phyloP scores from a whole-genome alignment of 1,140 invertebrate genomes.

The Leptinotarsa lineolata region DNA sequence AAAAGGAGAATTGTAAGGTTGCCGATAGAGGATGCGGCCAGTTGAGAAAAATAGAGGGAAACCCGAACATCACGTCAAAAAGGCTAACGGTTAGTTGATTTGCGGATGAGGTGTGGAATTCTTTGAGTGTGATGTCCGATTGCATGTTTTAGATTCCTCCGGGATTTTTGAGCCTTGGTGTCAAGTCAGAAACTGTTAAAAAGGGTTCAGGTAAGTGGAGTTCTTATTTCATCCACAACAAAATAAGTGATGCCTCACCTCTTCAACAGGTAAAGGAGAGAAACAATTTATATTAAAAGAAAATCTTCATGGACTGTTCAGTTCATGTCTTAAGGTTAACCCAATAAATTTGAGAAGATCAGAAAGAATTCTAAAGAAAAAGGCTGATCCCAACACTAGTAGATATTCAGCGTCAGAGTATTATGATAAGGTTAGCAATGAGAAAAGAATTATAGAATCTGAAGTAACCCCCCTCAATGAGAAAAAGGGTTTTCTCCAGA shows the following conservation, averaged over 20 bases:
- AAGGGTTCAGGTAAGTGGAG: slow-evolving; percentile 30
- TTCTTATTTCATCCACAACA: no score
- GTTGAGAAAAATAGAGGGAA: slow-evolving; percentile 25
- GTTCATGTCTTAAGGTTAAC: neutral
- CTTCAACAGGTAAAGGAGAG: slow-evolving; percentile 10
- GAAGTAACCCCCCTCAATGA: neutral
- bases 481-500: slow-evolving; percentile 11
- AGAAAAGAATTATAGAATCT: neutral
- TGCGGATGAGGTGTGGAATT: neutral
- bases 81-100: slow-evolving; percentile 28
- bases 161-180: slow-evolving; percentile 30
- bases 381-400: neutral
- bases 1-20: slow-evolving; percentile 2
- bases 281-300: slow-evolving; percentile 22
- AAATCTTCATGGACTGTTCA: slow-evolving; percentile 20
- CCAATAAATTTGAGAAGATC: slow-evolving; percentile 20
- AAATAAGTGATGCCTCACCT: neutral
- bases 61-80: slow-evolving; percentile 30
- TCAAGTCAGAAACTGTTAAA: slow-evolving; percentile 14
- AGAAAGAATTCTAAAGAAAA: slow-evolving; percentile 27
- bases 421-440: slow-evolving; percentile 5
- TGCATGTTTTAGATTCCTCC: slow-evolving; percentile 34
- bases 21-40: slow-evolving; percentile 9
- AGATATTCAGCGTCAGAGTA: slow-evolving; percentile 11
- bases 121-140: neutral